Conservation (phyloP, 2,888 invertebrate genomes). For the Agonopterix heracliana region DNA sequence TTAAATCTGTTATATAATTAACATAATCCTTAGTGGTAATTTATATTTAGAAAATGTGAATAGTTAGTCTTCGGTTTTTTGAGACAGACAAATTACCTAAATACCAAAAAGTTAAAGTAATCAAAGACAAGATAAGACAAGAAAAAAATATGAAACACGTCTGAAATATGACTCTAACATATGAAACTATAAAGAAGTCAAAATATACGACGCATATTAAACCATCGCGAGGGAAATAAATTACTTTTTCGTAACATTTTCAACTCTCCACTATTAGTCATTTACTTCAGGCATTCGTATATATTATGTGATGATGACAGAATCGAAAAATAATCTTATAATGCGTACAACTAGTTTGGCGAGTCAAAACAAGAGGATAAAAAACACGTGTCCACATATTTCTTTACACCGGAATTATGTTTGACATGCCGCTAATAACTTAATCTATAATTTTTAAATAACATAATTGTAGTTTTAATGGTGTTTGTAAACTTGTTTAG, state of each 20-base stretch:
- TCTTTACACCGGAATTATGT: slow-evolving; percentile 7
- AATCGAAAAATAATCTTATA: slow-evolving; percentile 18
- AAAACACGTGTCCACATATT: slow-evolving; percentile 10
- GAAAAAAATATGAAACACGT: too few relatives aligned
- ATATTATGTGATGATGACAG: slow-evolving; percentile 20
- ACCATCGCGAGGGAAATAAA: slow-evolving; percentile 8
- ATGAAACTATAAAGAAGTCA: too few relatives aligned
- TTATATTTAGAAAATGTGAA: too few relatives aligned
- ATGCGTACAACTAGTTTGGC: slow-evolving; percentile 10
- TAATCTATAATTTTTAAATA: slow-evolving; percentile 5
- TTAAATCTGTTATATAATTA: too few relatives aligned
- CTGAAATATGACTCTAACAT: too few relatives aligned
- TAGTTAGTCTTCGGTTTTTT: too few relatives aligned
- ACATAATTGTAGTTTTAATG: neutral
- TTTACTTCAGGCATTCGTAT: slow-evolving; percentile 12
- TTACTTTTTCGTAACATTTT: slow-evolving; percentile 13
- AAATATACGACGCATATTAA: too few relatives aligned
- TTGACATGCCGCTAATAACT: slow-evolving; percentile 16
- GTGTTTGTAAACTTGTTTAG: neutral
- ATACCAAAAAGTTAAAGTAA: neutral
- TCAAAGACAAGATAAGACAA: too few relatives aligned
- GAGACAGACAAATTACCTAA: neutral
- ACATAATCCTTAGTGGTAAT: too few relatives aligned
- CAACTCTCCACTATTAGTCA: slow-evolving; percentile 17
- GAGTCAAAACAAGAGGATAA: slow-evolving; percentile 25